Evolutionary conservation across 2,888 invertebrate genomes (phyloP).

Genomic region (Onchidella celtica): DNA sequence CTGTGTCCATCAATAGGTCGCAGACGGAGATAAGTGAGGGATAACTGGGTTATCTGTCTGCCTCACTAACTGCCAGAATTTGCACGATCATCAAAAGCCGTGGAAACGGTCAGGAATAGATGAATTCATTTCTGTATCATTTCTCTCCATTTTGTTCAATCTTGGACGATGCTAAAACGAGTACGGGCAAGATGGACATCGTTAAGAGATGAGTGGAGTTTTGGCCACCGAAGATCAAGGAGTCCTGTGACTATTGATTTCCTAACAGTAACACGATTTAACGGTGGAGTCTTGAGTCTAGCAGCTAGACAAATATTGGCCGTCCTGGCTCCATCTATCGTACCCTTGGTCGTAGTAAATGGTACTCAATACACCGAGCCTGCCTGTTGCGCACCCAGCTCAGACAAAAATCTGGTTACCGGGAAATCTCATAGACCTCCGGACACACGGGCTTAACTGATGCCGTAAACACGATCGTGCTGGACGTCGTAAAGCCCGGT

Average conservation of each 20-base stretch:
- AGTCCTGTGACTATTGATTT: slow-evolving; percentile 7
- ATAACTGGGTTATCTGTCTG: too few species aligned
- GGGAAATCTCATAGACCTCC: not conserved
- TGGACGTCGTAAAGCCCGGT: not conserved
- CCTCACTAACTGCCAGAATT: too few species aligned
- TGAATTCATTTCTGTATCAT: too few species aligned
- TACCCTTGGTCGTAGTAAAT: not conserved
- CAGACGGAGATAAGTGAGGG: too few species aligned
- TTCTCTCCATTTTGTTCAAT: too few species aligned
- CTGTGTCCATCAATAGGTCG: too few species aligned
- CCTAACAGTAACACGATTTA: slow-evolving; percentile 29
- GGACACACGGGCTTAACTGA: not conserved
- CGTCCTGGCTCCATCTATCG: slow-evolving; percentile 7
- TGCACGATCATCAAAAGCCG: too few species aligned
- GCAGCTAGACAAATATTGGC: slow-evolving; percentile 12
- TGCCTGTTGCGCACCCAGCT: not conserved
- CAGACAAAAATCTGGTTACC: not conserved
- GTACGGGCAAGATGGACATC: not conserved
- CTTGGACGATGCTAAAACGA: too few species aligned
- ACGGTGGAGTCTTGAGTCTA: not conserved
- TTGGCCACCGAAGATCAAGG: not conserved
- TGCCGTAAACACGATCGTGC: not conserved
- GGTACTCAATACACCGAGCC: not conserved
- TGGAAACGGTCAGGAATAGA: too few species aligned
- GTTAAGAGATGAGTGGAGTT: not conserved